Evolutionary conservation across 2,888 invertebrate genomes (phyloP), one percentile per base, ranked within the genome.

Genomic region (Resseliella maxima): DNA sequence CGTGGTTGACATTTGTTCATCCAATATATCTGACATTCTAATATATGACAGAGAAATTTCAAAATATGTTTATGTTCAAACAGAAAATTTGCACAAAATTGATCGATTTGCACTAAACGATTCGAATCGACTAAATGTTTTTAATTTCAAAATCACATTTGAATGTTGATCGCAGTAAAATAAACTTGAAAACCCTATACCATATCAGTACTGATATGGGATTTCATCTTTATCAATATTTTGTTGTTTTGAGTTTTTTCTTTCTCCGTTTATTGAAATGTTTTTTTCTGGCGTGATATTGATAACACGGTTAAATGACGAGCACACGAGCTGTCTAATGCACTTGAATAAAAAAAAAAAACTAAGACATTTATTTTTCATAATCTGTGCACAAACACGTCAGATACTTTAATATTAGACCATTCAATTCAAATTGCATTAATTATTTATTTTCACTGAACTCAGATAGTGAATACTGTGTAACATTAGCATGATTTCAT

Each of bases 11-110:
- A 24, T 38, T 83, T n/a, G 10, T n/a, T 83, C 83, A 8, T 38
- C 83, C 41, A 38, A 38, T n/a, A 38, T 83, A 1, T 83, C 41
- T 0, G 83, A 83, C 83, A 83, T 83, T 38, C 83, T 83, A n/a
- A 83, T 3, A 35, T 21, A 10, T 18, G 6, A 36, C 81, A 2
- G 36, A 81, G 27, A 3, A 27, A 64, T 3, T 27, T 10, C 64
- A 54, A 54, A 5, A 54, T 12, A 41, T 41, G 41, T n/a, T n/a
- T n/a, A 41, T 41, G 41, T 50, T 21, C 3, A 15, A 15, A n/a
- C n/a, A n/a, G n/a, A n/a, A n/a, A 41, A 41, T 41, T 41, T 41
- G 41, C 41, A 41, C 41, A 41, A 27, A 21, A 50, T 50, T 50
- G 50, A 15, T 18, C 50, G 18, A 50, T 18, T 15, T 50, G 41